Evolutionary conservation across 1,140 invertebrate genomes (phyloP), one percentile per base, ranked within the genome.

Genomic region (Drosophila trapezifrons): DNA sequence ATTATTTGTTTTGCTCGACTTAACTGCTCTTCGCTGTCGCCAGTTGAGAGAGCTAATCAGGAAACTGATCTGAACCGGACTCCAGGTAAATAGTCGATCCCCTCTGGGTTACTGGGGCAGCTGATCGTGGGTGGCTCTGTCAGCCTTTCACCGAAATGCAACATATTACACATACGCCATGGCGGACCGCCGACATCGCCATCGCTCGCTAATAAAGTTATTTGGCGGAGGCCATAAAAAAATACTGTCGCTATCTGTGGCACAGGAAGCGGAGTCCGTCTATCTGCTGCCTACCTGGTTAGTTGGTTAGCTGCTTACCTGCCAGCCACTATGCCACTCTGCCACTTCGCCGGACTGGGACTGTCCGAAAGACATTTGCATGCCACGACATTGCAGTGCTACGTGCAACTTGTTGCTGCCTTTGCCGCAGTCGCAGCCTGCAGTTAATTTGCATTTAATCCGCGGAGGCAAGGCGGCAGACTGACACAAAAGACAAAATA

Each of bases 91-190:
- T 29, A 27, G 71, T 55, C 42, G 40, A 42, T 22, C 65, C 49
- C 70, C 80, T 90, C 67, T 91, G 85, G 90, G 85, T 90, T 91
- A 86, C 82, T 91, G 90, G 90, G 90, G 63, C 90, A 91, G 59
- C 70, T 51, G 69, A 62, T 83, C 79, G 83, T 87, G 83, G 83
- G 83, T 89, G 83, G 83, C 70, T 45, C 54, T 77, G 72, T 69
- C 56, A 49, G 81, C 81, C 82, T 85, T 85, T 85, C 82, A 85
- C 82, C 75, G 47, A 86, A 62, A 75, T 51, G 49, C 69, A 58
- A 72, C 55, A 59, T 67, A 71, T 69, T 63, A 72, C 46, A 71
- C 55, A 78, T 60, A 81, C 78, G 66, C 49, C 70, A 58, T 46
- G 70, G 38, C 45, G 64, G 55, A 47, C 47, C 56, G 46, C 73